phyloP scores from a whole-genome alignment of 2,113 vertebrate species.

The Crotalus helleri region DNA sequence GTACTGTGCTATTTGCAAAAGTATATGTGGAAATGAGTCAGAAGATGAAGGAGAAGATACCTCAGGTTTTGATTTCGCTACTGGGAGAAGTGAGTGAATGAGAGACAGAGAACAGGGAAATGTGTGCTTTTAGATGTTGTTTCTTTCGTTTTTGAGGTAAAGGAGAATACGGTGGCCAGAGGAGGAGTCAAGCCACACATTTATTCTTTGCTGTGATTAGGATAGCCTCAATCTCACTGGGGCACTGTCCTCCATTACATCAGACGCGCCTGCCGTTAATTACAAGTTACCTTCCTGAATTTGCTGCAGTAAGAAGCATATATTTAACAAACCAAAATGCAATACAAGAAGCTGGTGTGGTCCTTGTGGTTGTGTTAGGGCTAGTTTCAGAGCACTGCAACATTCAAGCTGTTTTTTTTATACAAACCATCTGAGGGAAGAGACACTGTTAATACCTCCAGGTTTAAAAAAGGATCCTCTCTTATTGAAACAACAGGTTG shows the following conservation, averaged over 20 bases:
- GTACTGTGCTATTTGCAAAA: not conserved
- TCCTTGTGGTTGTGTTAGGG: slow-evolving; percentile 17
- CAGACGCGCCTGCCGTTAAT: not conserved
- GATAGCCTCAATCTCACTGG: not conserved
- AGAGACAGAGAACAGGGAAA: not conserved
- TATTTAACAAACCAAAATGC: slow-evolving; percentile 22
- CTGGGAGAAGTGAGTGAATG: not conserved
- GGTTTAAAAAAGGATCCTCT: not conserved
- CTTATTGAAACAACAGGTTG: not conserved
- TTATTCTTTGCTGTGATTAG: not conserved
- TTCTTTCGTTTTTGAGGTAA: not conserved
- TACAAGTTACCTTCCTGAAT: slow-evolving; percentile 12
- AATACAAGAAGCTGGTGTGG: slow-evolving; percentile 31
- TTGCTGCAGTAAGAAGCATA: slow-evolving; percentile 16
- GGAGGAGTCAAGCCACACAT: not conserved
- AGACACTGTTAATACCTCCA: not conserved
- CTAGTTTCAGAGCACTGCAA: slow-evolving; percentile 1
- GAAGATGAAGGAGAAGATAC: not conserved
- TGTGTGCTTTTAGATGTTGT: not conserved
- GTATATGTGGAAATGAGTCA: not conserved
- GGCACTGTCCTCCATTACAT: not conserved
- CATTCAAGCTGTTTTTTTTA: slow-evolving; percentile 26
- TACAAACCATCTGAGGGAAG: not conserved
- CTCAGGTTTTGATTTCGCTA: not conserved
- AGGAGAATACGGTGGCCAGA: not conserved